Percentiles rank a stretch among this genome's conserved stretches.
Evolutionary conservation across 2,888 invertebrate species (phyloP).

Genomic region (Diaprepes abbreviatus): DNA sequence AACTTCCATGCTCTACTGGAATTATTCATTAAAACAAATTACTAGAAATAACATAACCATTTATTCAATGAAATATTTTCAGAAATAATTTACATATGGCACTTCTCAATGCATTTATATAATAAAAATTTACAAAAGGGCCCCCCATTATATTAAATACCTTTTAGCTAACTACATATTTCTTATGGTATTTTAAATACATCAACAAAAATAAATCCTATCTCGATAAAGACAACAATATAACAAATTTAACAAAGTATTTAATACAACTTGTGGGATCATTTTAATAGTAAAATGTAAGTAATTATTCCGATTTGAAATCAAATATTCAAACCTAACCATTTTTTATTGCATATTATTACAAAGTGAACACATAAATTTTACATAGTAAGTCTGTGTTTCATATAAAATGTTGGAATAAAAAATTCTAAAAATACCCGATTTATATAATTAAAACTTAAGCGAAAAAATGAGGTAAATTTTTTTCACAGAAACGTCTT

Average conservation of each 20-base stretch:
- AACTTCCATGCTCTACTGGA: too few relatives aligned
- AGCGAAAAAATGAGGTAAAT: too few relatives aligned
- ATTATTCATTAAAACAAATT: background rate
- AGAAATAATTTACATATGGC: conserved; percentile 58
- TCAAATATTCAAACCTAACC: conserved; percentile 11
- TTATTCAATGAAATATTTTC: conserved; percentile 38
- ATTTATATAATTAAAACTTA: too few relatives aligned
- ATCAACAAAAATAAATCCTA: conserved; percentile 61
- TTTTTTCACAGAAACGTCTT: too few relatives aligned
- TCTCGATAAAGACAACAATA: conserved; percentile 61
- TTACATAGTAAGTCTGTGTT: too few relatives aligned
- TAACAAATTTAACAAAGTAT: conserved; percentile 49
- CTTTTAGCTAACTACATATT: conserved; percentile 50
- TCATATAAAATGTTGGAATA: too few relatives aligned
- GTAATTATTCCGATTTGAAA: conserved; percentile 1
- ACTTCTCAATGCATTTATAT: conserved; percentile 55
- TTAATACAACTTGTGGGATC: conserved; percentile 27
- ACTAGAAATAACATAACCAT: conserved; percentile 39
- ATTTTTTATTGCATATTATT: background rate
- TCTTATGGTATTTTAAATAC: conserved; percentile 44
- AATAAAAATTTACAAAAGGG: conserved; percentile 49
- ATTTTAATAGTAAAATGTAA: conserved; percentile 22
- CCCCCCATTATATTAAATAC: conserved; percentile 57
- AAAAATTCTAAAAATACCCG: too few relatives aligned
- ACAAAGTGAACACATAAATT: too few relatives aligned